Base-by-base conservation (phyloP, 2,113 vertebrate genomes). In the Pelusios castaneus region DNA sequence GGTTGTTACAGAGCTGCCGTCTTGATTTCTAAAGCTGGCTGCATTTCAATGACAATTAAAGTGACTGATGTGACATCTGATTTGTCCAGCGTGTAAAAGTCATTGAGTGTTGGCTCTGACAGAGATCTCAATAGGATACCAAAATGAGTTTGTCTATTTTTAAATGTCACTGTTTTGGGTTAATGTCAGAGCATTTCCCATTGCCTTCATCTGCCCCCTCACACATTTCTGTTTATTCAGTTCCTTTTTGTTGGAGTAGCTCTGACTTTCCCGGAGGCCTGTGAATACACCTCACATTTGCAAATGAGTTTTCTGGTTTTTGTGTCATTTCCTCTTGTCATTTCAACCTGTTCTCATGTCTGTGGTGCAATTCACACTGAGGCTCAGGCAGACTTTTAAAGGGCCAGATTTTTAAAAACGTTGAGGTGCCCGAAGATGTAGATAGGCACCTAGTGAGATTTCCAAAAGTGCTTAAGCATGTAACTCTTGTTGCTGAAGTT, bases 61-160 rank as follows among this genome's bases (percentile, higher is more conserved):
- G 60, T 0, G 0, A 79, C 8, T 47, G 60, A 25, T 43, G 31
- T 47, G 60, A 25, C 41, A 31, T 2, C 1, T 10, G 10, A 89
- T 80, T 41, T 19, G 83, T 25, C 89, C 21, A 41, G 43, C 1
- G 0, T 29, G 3, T 54, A 47, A 75, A 83, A 9, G 14, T 47
- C 13, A 38, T 34, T 11, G 11, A 55, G 3, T 9, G 7, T 43
- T 58, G 9, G 0, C 55, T 70, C 25, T 5, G 1, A 0, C 17
- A 47, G 5, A 1, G 25, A 82, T 55, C 17, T 5, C 41, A 38
- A 4, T 41, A 31, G 2, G 80, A 79, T 49, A 16, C 4, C 22
- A n/a, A 34, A 58, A 5, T 5, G 56, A 12, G 8, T 85, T 19
- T 3, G 47, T 1, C 0, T 45, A 19, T 7, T 54, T 67, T 67